Percentiles rank a stretch among this genome's conserved stretches.
phyloP scores from a whole-genome alignment of 2,888 invertebrate genomes.

The Sphinx pinastri region DNA sequence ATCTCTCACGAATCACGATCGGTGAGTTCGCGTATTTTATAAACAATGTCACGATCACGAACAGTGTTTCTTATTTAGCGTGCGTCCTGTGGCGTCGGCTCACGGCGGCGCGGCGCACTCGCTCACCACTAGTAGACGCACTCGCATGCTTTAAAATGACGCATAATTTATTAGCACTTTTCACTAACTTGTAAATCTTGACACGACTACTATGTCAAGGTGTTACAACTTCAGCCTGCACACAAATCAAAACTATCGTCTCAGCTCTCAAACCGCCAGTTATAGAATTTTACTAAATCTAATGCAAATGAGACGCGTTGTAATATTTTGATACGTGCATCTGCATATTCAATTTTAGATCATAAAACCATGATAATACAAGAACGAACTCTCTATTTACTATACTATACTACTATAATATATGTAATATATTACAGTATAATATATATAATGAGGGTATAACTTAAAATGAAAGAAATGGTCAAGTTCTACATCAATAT shows the following conservation, averaged over 20 bases:
- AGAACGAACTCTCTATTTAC: too few relatives aligned
- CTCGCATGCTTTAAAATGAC: constrained; percentile 36
- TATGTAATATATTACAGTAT: too few relatives aligned
- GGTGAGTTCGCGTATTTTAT: constrained; percentile 45
- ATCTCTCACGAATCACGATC: constrained; percentile 41
- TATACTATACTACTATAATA: too few relatives aligned
- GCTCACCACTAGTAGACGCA: constrained; percentile 8
- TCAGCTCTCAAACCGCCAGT: constrained; percentile 11
- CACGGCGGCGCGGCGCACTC: neutral
- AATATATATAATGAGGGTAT: too few relatives aligned
- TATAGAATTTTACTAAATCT: constrained; percentile 20
- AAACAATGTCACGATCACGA: constrained; percentile 49
- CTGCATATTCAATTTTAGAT: constrained; percentile 44
- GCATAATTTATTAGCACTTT: constrained; percentile 35
- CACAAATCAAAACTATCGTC: neutral
- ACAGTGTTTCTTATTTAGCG: constrained; percentile 30
- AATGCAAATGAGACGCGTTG: constrained; percentile 38
- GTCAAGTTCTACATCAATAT: too few relatives aligned
- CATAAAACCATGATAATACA: constrained; percentile 43
- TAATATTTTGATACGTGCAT: constrained; percentile 47
- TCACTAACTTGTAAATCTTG: constrained; percentile 35
- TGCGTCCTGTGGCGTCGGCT: constrained; percentile 28
- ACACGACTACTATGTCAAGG: constrained; percentile 34
- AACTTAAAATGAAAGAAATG: too few relatives aligned
- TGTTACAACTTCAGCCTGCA: constrained; percentile 20